Conservation (phyloP, 2,888 invertebrate species). For the Tanypteryx hageni region DNA sequence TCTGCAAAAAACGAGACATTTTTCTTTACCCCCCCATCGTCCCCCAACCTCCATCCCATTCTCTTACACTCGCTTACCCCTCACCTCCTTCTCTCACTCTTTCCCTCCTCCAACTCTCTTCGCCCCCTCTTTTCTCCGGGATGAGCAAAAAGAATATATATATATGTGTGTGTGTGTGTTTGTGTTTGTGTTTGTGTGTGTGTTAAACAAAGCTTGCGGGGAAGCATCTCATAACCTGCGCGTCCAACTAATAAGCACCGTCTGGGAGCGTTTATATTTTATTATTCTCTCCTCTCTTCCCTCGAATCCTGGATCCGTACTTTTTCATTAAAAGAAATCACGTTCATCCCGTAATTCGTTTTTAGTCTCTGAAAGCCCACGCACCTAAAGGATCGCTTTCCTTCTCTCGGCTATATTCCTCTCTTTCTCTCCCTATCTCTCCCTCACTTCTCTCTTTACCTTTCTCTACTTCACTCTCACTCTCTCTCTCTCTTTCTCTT, state of each 20-base stretch:
- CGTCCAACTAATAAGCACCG: slow-evolving; percentile 19
- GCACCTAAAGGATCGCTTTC: neutral
- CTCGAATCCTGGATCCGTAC: neutral
- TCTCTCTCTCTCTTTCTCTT: neutral
- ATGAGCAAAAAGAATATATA: neutral
- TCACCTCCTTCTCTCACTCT: neutral
- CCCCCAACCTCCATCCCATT: neutral
- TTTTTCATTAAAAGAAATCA: slow-evolving; percentile 62
- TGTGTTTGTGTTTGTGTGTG: too few species aligned
- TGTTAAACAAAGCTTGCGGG: slow-evolving; percentile 11
- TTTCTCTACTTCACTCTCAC: neutral
- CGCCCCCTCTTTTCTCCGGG: neutral
- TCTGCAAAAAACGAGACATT: slow-evolving; percentile 31
- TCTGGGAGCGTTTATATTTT: slow-evolving; percentile 20
- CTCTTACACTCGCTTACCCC: neutral
- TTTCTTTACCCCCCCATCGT: slow-evolving; percentile 1
- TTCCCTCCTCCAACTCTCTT: neutral
- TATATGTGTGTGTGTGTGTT: too few species aligned
- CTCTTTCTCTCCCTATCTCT: neutral
- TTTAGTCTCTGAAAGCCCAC: slow-evolving; percentile 35
- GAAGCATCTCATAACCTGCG: slow-evolving; percentile 10
- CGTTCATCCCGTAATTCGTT: slow-evolving; percentile 56
- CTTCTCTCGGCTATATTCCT: neutral
- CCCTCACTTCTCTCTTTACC: neutral
- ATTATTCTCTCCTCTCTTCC: neutral